Evolutionary conservation across 37 sponge, comb jelly and placozoan genomes (phyloP).

Genomic region (Petrosia ficiformis): DNA sequence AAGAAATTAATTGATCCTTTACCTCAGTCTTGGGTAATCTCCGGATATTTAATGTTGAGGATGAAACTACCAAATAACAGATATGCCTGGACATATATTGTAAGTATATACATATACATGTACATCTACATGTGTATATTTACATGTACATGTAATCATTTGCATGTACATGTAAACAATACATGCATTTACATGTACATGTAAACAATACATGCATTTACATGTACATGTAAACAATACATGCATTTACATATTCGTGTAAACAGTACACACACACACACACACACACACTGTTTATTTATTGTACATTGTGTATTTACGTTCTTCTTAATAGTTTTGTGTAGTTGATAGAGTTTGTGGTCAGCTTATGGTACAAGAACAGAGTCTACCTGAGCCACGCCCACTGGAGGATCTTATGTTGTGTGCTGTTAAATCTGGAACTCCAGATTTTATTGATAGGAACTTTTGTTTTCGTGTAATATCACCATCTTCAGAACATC

Average conservation of each 20-base stretch:
- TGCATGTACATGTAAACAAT: no score
- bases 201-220: no score
- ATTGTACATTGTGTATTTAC: no score
- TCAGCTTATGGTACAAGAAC: slow-evolving; percentile 64
- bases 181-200: no score
- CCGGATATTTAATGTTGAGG: slow-evolving; percentile 69
- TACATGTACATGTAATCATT: no score
- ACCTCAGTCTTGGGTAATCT: slow-evolving; percentile 45
- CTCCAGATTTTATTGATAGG: slow-evolving; percentile 64
- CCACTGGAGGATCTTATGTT: slow-evolving; percentile 71
- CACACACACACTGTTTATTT: no score
- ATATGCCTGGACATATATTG: slow-evolving; percentile 25
- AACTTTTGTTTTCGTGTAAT: slow-evolving; percentile 88
- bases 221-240: no score
- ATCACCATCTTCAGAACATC: slow-evolving; percentile 68
- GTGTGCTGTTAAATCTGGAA: slow-evolving; percentile 57
- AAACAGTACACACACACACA: no score
- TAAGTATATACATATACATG: no score
- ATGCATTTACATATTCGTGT: no score
- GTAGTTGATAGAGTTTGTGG: slow-evolving; percentile 68
- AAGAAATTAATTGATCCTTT: slow-evolving; percentile 43
- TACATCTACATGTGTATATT: no score
- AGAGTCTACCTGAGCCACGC: slow-evolving; percentile 49
- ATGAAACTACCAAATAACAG: slow-evolving; percentile 51
- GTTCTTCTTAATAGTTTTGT: slow-evolving; percentile 51